Evolutionary conservation across 1,140 invertebrate species (phyloP).

Genomic region (Drosophila persimilis): DNA sequence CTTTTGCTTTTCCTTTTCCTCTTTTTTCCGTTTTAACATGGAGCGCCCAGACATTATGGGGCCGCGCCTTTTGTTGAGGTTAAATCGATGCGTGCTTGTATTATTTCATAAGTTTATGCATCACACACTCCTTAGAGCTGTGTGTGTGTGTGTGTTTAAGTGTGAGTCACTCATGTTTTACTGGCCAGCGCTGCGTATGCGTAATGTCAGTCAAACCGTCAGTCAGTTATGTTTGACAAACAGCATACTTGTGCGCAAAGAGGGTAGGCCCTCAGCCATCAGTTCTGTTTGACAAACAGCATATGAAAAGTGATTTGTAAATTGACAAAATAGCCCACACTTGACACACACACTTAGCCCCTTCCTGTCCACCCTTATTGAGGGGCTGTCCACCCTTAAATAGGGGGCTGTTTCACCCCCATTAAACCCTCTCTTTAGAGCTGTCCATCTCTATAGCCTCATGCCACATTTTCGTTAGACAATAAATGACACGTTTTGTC

Average conservation of each 20-base stretch:
- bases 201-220: conserved; percentile 36
- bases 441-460: conserved; percentile 5
- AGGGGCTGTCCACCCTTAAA: too few relatives aligned
- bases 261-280: neutral
- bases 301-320: conserved; percentile 40
- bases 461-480: conserved; percentile 11
- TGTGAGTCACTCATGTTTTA: conserved; percentile 11
- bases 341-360: too few relatives aligned
- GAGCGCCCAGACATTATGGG: conserved; percentile 4
- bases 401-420: too few relatives aligned
- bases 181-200: conserved; percentile 58
- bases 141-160: conserved; percentile 11
- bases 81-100: conserved; percentile 66
- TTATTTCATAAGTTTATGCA: conserved; percentile 61
- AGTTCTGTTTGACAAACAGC: neutral
- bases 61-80: conserved; percentile 38
- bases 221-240: conserved; percentile 8
- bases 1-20: conserved; percentile 7
- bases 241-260: too few relatives aligned
- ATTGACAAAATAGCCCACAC: conserved; percentile 17
- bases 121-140: conserved; percentile 23
- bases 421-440: conserved; percentile 8
- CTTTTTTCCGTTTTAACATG: conserved; percentile 7
- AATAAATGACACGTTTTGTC: conserved; percentile 41
- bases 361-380: too few relatives aligned